These are phyloP conservation scores for Anoplopoma fimbria DNA, from an alignment of 2,113 vertebrate genomes.

Conservation along the genomic window DNA sequence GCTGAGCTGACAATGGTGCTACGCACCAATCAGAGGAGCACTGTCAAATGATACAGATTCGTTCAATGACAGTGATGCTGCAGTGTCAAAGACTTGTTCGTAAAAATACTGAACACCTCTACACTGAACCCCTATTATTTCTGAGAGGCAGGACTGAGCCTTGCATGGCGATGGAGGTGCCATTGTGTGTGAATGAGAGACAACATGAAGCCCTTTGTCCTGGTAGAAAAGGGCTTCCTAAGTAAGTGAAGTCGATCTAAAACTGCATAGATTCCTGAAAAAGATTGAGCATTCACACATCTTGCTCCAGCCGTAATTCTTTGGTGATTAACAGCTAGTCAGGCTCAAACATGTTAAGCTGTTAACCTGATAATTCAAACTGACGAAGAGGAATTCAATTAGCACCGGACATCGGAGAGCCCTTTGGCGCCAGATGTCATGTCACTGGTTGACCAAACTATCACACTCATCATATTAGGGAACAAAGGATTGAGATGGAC, in stretches of 20 bases:
- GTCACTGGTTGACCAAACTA: constrained; percentile 41
- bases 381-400: constrained; percentile 50
- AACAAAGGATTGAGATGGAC: constrained; percentile 20
- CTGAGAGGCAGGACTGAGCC: too few species aligned
- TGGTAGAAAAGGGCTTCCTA: not conserved
- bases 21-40: not conserved
- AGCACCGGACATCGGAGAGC: constrained; percentile 13
- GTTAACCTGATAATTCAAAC: constrained; percentile 39
- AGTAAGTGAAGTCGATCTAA: not conserved
- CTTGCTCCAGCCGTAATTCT: not conserved
- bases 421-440: constrained; percentile 57
- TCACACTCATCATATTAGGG: constrained; percentile 27
- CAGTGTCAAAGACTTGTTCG: not conserved
- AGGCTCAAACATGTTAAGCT: constrained; percentile 13
- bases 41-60: not conserved
- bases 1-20: not conserved
- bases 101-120: not conserved
- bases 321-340: constrained; percentile 11
- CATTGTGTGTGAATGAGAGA: not conserved
- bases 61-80: not conserved
- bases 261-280: not conserved
- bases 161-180: not conserved
- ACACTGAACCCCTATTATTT: not conserved
- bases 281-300: not conserved
- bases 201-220: not conserved